Evolutionary conservation across 2,888 invertebrate species (phyloP), one percentile per base, ranked within the genome.

Genomic region (Osmoderma eremita): DNA sequence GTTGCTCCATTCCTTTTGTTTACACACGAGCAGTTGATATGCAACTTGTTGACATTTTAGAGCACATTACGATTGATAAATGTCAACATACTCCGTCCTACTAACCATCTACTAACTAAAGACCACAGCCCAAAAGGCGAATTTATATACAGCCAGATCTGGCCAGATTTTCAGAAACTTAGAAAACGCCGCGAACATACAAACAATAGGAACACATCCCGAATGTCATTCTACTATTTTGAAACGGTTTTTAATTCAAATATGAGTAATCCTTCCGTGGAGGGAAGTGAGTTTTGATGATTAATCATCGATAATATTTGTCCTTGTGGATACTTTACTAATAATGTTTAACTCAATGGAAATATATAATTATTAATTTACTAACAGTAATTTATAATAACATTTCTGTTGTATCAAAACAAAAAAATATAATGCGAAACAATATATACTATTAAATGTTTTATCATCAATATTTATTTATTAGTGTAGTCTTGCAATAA

Each of bases 281-380:
- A 53, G 63, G 63, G 63, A 41, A 45, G 24, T 18, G 20, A 38
- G 15, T 24, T 51, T 24, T 41, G 42, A 24, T 50, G 13, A 51
- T 63, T 63, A 63, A 41, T 51, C 51, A 63, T 63, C 63, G 63
- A 51, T 63, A 53, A 42, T 5, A 24, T 17, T 15, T 18, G 51
- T 24, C 63, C 63, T 64, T 64, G 39, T 41, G 6, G 6, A 30
- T 30, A 5, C 5, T 30, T 30, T n/a, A n/a, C n/a, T n/a, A n/a
- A n/a, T n/a, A n/a, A n/a, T n/a, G n/a, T n/a, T n/a, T n/a, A n/a
- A n/a, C n/a, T n/a, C n/a, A n/a, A n/a, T n/a, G n/a, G n/a, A n/a
- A n/a, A n/a, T n/a, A n/a, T n/a, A n/a, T n/a, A n/a, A n/a, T n/a
- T n/a, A n/a, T n/a, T n/a, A n/a, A n/a, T n/a, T n/a, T n/a, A n/a